A percentile compares a stretch with the other conserved stretches of the same genome.
phyloP scores from a whole-genome alignment of 2,113 vertebrate genomes.

The Acrocephalus arundinaceus region DNA sequence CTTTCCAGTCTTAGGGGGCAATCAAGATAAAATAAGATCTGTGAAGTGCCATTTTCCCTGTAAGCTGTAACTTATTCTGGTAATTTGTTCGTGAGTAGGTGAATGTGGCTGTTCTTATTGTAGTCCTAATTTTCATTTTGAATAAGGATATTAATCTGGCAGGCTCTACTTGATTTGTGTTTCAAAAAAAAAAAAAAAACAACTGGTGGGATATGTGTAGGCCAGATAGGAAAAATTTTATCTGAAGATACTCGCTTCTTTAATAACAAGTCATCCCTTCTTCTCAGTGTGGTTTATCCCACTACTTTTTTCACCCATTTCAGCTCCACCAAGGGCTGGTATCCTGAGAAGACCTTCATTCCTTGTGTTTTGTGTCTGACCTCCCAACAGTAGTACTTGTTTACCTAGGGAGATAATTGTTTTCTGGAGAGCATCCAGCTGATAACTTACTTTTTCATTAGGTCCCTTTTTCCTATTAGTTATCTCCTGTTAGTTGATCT shows the following conservation, averaged over 20 bases:
- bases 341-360: slow-evolving; percentile 34
- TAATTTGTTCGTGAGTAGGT: neutral
- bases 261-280: neutral
- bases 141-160: neutral
- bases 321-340: neutral
- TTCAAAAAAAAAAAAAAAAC: neutral
- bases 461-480: slow-evolving; percentile 44
- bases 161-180: neutral
- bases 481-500: slow-evolving; percentile 54
- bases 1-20: neutral
- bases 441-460: slow-evolving; percentile 53
- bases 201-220: neutral
- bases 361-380: neutral
- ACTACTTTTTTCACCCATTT: neutral
- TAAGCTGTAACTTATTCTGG: neutral
- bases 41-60: neutral
- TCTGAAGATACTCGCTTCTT: neutral
- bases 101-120: neutral
- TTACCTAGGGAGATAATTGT: slow-evolving; percentile 48
- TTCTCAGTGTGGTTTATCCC: neutral
- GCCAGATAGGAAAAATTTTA: neutral
- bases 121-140: slow-evolving; percentile 7
- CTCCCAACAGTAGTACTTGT: slow-evolving; percentile 42
- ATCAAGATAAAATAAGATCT: neutral
- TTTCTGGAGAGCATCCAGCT: slow-evolving; percentile 49